Evolutionary conservation across 1,140 invertebrate species (phyloP).

Genomic region (Hylaeus volcanicus): DNA sequence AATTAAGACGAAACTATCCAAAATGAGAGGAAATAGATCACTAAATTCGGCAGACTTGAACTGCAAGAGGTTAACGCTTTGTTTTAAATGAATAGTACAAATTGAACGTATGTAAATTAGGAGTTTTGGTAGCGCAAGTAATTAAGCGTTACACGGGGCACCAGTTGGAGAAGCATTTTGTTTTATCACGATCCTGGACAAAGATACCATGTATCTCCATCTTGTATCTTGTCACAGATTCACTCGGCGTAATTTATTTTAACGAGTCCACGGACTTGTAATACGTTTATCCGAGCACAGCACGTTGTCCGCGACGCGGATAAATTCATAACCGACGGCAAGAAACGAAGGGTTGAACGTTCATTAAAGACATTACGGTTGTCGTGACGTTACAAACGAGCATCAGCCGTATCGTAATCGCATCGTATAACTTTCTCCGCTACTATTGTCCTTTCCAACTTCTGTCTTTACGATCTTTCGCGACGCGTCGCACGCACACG

Average conservation of each 20-base stretch:
- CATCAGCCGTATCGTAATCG: slow-evolving; percentile 19
- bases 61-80: no score
- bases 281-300: neutral
- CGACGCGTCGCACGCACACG: neutral
- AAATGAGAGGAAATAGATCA: no score
- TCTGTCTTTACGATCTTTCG: slow-evolving; percentile 16
- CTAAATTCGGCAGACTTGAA: no score
- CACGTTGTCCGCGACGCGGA: neutral
- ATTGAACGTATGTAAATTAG: neutral
- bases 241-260: slow-evolving; percentile 6
- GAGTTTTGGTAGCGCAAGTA: neutral
- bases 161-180: neutral
- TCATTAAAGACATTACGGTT: neutral
- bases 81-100: no score
- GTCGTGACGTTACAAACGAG: slow-evolving; percentile 20
- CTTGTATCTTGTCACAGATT: slow-evolving; percentile 10
- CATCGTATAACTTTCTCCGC: slow-evolving; percentile 26
- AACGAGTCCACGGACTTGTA: neutral
- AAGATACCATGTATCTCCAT: neutral
- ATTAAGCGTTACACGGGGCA: neutral
- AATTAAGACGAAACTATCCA: no score
- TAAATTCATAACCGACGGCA: slow-evolving; percentile 24
- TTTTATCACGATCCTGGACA: neutral
- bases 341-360: neutral
- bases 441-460: slow-evolving; percentile 15